A percentile compares a stretch with the other conserved stretches of the same genome.
Conservation (phyloP, 2,113 vertebrate genomes). For the Eublepharis macularius region DNA sequence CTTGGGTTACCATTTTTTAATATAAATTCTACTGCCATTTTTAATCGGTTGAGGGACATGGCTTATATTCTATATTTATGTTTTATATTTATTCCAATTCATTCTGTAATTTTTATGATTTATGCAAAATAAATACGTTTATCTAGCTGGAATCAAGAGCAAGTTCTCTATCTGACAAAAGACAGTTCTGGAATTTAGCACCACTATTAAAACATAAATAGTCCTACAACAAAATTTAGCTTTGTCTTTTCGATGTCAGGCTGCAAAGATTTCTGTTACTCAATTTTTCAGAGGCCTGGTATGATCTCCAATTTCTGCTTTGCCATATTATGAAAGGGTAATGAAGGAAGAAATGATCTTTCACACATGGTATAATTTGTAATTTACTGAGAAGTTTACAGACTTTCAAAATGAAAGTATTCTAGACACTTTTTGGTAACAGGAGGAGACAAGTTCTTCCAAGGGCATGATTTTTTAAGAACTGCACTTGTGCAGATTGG, state of each 20-base stretch:
- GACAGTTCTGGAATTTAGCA: background rate
- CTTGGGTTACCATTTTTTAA: no score
- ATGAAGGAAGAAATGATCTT: conserved; percentile 18
- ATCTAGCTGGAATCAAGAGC: background rate
- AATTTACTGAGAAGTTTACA: conserved; percentile 61
- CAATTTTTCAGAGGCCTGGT: conserved; percentile 37
- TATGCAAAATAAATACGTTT: no score
- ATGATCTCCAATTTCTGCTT: conserved; percentile 30
- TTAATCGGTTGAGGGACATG: no score
- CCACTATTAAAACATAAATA: background rate
- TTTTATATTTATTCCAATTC: no score
- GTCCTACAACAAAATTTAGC: conserved; percentile 26
- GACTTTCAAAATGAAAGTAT: conserved; percentile 49
- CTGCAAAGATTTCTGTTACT: conserved; percentile 49
- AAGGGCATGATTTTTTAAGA: conserved; percentile 45
- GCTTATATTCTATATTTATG: no score
- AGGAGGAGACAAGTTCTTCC: conserved; percentile 24
- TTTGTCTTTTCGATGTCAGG: conserved; percentile 33
- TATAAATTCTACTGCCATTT: no score
- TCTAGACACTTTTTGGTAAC: conserved; percentile 57
- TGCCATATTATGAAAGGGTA: conserved; percentile 4
- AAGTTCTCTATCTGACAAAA: conserved; percentile 6
- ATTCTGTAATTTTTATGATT: no score
- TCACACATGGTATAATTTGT: conserved; percentile 55
- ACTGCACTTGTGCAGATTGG: conserved; percentile 48